Conservation (phyloP, 2,113 vertebrate genomes). For the Boulengeromyrus knoepffleri region DNA sequence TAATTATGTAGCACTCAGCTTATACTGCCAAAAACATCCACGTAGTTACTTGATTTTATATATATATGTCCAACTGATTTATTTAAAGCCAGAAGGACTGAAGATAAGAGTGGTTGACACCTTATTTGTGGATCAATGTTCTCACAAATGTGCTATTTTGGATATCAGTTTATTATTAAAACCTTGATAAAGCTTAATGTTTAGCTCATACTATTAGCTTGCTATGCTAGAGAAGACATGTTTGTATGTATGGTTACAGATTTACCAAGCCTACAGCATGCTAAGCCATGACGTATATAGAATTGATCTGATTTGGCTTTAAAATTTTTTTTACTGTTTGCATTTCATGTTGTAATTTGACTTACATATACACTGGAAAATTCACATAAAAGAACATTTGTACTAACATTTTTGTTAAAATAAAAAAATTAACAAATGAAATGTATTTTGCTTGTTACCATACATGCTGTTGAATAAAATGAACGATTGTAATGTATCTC, state of each 20-base stretch:
- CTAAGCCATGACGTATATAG: background rate
- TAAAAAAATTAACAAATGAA: background rate
- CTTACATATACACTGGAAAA: background rate
- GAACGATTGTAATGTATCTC: background rate
- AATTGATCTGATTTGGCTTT: background rate
- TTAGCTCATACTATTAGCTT: background rate
- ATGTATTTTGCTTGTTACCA: background rate
- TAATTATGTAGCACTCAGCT: conserved; percentile 49
- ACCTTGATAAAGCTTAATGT: background rate
- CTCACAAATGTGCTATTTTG: background rate
- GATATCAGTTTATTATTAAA: background rate
- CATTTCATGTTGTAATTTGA: background rate
- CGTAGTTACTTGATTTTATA: background rate
- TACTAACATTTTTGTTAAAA: background rate
- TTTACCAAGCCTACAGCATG: background rate
- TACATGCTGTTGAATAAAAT: background rate
- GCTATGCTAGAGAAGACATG: background rate
- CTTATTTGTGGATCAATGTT: background rate
- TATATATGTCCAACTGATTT: background rate
- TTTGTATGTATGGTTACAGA: background rate
- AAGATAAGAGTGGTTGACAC: background rate
- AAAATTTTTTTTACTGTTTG: background rate
- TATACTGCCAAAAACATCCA: conserved; percentile 48
- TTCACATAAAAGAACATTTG: background rate
- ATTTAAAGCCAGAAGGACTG: background rate